Conservation (phyloP, 2,113 vertebrate species). For the Pachyramphus minor region DNA sequence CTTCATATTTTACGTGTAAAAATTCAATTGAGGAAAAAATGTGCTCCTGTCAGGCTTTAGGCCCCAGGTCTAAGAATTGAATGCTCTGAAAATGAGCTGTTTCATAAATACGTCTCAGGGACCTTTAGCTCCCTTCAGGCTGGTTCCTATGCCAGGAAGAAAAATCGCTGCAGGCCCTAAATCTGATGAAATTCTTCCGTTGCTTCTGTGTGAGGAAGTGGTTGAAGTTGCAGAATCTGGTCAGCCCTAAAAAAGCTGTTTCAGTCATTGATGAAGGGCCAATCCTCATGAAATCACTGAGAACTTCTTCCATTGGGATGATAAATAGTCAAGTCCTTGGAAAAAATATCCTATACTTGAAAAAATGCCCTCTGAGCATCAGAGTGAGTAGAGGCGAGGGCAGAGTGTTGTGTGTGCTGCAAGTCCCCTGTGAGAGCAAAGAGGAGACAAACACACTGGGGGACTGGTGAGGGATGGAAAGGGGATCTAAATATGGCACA, state of each 20-base stretch:
- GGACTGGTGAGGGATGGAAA: neutral
- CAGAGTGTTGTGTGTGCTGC: neutral
- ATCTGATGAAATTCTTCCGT: neutral
- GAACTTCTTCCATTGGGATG: neutral
- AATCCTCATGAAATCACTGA: neutral
- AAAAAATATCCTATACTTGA: neutral
- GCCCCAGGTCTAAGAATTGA: neutral
- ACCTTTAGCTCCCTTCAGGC: neutral
- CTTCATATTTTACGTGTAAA: neutral
- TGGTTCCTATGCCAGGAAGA: neutral
- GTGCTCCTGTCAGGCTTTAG: neutral
- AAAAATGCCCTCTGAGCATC: neutral
- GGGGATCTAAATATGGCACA: conserved; percentile 11
- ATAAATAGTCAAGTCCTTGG: neutral
- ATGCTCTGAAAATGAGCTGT: neutral
- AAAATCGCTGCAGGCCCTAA: neutral
- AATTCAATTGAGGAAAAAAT: neutral
- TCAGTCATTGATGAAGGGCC: neutral
- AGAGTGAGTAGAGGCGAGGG: neutral
- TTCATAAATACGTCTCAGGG: neutral
- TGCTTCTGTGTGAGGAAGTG: neutral
- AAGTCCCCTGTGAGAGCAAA: neutral
- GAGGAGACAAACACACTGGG: neutral
- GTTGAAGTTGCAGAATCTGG: neutral
- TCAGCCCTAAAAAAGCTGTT: neutral